Base-by-base conservation (phyloP, 2,888 invertebrate species). In the Frankliniella fusca region DNA sequence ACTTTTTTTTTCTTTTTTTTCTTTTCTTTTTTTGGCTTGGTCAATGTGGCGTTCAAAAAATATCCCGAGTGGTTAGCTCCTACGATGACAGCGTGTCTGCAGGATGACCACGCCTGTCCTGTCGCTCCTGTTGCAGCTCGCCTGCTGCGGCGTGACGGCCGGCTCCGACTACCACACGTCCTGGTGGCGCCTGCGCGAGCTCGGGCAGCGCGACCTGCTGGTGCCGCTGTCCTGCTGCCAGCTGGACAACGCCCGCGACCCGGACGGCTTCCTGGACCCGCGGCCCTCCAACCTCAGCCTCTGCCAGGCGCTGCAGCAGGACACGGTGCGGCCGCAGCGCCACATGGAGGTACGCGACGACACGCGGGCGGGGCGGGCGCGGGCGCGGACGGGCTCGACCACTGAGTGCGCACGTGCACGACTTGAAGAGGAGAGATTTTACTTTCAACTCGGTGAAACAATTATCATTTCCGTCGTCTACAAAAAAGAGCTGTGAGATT, bases 131-230 rank as follows among this genome's bases (percentile, higher is more conserved):
- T 70, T 89, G 48, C 87, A 94, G 94, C 92, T 95, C 87, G 90
- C 92, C 83, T 95, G 95, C 86, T 95, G 95, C 87, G 95, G 95
- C 48, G 93, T 95, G 87, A 91, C 92, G 81, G 93, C 93, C 85
- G 93, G 94, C 11, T 91, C 92, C 83, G 95, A 95, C 89, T 95
- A 94, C 88, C 94, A 94, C 86, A 93, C 93, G 85, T 94, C 95
- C 0, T 88, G 93, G 86, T 95, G 95, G 95, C 92, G 94, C 84
- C 88, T 95, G 81, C 92, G 94, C 86, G 91, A 93, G 84, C 89
- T 93, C 88, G 89, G 92, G 0, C 93, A 93, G 38, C 88, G 81
- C 18, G 85, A 85, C 12, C 83, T 86, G 76, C 83, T 85, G 8
- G 86, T 87, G 12, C 94, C 94, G 70, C 89, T 92, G 8, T 92